Conservation (phyloP, 2,888 invertebrate species). For the Metalampra italica region DNA sequence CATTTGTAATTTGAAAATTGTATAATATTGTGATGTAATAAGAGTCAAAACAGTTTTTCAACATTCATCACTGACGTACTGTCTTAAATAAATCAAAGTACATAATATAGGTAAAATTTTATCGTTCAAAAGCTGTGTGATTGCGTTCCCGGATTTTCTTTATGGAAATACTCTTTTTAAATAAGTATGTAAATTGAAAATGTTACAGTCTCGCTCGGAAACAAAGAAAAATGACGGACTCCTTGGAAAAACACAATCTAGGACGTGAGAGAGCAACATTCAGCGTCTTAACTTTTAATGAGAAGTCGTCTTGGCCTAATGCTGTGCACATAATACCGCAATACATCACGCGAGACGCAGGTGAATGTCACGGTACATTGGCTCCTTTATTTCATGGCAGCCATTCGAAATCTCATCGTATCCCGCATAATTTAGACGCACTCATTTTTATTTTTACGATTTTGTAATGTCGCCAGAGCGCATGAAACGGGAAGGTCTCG, state of each 20-base stretch:
- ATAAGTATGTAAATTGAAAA: conserved; percentile 61
- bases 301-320: conserved; percentile 32
- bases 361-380: conserved; percentile 40
- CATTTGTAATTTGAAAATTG: neutral
- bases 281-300: conserved; percentile 43
- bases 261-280: conserved; percentile 32
- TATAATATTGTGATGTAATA: too few species aligned
- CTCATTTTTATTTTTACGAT: conserved; percentile 53
- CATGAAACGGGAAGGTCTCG: conserved; percentile 22
- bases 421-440: conserved; percentile 31
- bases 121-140: neutral
- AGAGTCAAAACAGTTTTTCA: too few species aligned
- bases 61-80: too few species aligned
- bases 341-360: conserved; percentile 42
- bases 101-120: neutral
- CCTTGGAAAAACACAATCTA: conserved; percentile 39
- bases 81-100: neutral
- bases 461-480: conserved; percentile 41
- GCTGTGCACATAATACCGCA: conserved; percentile 38
- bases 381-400: conserved; percentile 47
- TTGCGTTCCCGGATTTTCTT: conserved; percentile 43
- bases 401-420: conserved; percentile 50
- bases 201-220: conserved; percentile 31
- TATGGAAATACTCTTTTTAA: conserved; percentile 37
- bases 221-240: conserved; percentile 38